A percentile compares a stretch with the other conserved stretches of the same genome.
phyloP scores from a whole-genome alignment of 2,113 vertebrate genomes.

The Spizaetus ornatus region DNA sequence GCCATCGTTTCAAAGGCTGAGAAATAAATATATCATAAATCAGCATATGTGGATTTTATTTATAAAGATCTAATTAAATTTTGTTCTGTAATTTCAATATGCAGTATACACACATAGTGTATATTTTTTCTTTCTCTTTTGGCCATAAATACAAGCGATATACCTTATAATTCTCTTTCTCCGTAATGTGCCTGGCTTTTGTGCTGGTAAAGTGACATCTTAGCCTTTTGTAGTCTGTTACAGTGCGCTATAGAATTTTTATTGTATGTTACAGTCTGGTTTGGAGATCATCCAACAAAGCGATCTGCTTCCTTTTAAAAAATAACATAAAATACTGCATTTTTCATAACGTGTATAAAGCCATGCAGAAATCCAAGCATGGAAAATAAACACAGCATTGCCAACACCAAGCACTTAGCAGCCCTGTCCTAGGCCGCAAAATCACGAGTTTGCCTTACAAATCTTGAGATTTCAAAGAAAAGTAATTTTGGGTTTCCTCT shows the following conservation, averaged over 20 bases:
- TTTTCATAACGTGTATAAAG: conserved; percentile 17
- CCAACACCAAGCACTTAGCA: conserved; percentile 33
- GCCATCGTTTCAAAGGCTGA: conserved; percentile 10
- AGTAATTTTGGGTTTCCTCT: conserved; percentile 10
- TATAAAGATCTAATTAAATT: conserved; percentile 42
- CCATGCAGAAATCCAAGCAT: conserved; percentile 28
- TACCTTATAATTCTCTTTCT: conserved; percentile 17
- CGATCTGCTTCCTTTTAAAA: conserved; percentile 48
- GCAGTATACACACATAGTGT: background rate
- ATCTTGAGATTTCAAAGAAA: conserved; percentile 27
- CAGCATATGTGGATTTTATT: conserved; percentile 34
- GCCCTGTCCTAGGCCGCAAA: conserved; percentile 38
- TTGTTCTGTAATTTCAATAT: conserved; percentile 24
- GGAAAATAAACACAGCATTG: conserved; percentile 45
- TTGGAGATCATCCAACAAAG: conserved; percentile 44
- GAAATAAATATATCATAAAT: conserved; percentile 44
- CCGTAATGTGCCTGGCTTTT: background rate
- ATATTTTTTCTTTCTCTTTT: background rate
- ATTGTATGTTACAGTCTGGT: conserved; percentile 46
- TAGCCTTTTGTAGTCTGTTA: conserved; percentile 1
- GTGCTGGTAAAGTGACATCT: conserved; percentile 13
- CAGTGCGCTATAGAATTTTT: conserved; percentile 32
- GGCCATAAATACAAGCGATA: background rate
- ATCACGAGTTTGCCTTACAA: conserved; percentile 30
- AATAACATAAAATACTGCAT: conserved; percentile 29